phyloP scores from a whole-genome alignment of 1,140 invertebrate species.

The Trachymyrmex cornetzi region DNA sequence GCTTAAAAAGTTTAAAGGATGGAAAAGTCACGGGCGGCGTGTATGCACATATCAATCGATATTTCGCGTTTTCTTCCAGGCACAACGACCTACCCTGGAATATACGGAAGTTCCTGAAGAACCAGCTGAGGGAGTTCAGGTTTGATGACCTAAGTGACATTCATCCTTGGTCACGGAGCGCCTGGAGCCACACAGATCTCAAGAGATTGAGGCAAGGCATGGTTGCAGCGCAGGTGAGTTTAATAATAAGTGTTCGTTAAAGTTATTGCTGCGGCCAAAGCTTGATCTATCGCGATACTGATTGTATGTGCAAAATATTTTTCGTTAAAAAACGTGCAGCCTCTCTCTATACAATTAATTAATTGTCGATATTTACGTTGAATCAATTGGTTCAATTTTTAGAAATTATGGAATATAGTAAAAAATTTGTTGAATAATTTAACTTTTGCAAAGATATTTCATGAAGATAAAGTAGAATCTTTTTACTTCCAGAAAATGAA shows the following conservation, averaged over 20 bases:
- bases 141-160: constrained; percentile 92
- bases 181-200: constrained; percentile 95
- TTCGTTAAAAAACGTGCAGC: background rate
- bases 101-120: constrained; percentile 94
- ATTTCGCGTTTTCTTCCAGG: constrained; percentile 86
- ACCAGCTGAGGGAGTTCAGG: constrained; percentile 94
- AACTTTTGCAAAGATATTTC: background rate
- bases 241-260: constrained; percentile 52
- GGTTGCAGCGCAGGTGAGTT: constrained; percentile 93
- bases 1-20: constrained; percentile 33
- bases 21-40: background rate
- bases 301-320: constrained; percentile 21
- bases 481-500: background rate
- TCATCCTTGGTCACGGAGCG: constrained; percentile 92
- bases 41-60: constrained; percentile 6
- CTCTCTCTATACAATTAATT: constrained; percentile 47
- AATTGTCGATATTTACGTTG: constrained; percentile 27
- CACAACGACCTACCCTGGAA: constrained; percentile 97
- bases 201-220: constrained; percentile 92
- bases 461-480: background rate
- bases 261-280: constrained; percentile 37
- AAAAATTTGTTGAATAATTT: background rate
- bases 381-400: background rate
- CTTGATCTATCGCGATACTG: constrained; percentile 15
- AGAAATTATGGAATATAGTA: background rate